These are phyloP conservation scores for Spodoptera exigua DNA, from an alignment of 2,888 invertebrate genomes.

Conservation along the genomic window DNA sequence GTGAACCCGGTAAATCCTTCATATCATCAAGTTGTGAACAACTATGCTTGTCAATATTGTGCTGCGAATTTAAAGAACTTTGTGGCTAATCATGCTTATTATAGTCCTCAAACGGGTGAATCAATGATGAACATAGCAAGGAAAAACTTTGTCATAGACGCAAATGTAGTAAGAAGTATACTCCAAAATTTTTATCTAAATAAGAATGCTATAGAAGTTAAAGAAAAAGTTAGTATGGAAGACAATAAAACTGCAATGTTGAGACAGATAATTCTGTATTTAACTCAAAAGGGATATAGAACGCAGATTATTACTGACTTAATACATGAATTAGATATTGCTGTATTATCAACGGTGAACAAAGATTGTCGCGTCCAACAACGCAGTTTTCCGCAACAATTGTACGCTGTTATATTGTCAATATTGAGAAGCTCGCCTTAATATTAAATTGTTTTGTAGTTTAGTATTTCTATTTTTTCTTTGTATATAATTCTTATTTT, in stretches of 20 bases:
- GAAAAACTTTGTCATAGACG: conserved; percentile 15
- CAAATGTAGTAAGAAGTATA: conserved; percentile 19
- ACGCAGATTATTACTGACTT: conserved; percentile 10
- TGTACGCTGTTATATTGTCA: conserved; percentile 27
- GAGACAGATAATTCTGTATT: conserved; percentile 14
- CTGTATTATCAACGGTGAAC: conserved; percentile 12
- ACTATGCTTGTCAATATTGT: too few relatives aligned
- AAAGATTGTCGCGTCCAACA: conserved; percentile 4
- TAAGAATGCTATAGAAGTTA: conserved; percentile 10
- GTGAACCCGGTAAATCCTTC: too few relatives aligned
- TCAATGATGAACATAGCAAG: conserved; percentile 14
- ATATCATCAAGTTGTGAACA: too few relatives aligned
- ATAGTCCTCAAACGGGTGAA: conserved; percentile 7
- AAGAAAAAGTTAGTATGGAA: conserved; percentile 5
- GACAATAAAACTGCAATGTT: conserved; percentile 26
- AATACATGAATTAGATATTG: conserved; percentile 14
- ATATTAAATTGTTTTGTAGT: background rate
- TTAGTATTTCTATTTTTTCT: background rate
- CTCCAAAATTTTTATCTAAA: conserved; percentile 17
- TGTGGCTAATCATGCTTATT: conserved; percentile 1
- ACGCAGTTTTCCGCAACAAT: conserved; percentile 13
- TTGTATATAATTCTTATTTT: background rate
- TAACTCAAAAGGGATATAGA: conserved; percentile 29
- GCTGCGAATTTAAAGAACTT: background rate
- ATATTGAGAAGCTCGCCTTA: conserved; percentile 24